A percentile compares a stretch with the other conserved stretches of the same genome.
These are phyloP conservation scores for Stylophora pistillata DNA, from an alignment of 64 coral and sea anemone genomes.

Conservation along the genomic window DNA sequence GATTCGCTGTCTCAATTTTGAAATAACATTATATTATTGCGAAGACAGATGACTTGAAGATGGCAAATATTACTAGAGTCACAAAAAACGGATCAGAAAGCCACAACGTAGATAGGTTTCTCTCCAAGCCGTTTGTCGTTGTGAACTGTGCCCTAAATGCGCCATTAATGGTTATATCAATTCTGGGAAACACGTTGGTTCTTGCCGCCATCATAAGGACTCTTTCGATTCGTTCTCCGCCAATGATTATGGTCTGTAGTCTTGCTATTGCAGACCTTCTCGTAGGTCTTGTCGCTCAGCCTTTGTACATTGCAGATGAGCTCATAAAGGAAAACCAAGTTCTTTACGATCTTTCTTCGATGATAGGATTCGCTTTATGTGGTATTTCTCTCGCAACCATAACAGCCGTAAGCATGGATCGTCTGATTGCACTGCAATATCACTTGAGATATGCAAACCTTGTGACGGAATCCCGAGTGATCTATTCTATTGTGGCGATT, in stretches of 20 bases:
- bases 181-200: not conserved
- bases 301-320: not conserved
- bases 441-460: slow-evolving; percentile 19
- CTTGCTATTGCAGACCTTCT: slow-evolving; percentile 15
- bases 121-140: not conserved
- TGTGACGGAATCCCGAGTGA: not conserved
- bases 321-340: not conserved
- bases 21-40: too few relatives aligned
- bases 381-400: not conserved
- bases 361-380: not conserved
- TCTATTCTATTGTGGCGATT: not conserved
- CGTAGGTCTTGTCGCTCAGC: not conserved
- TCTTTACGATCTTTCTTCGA: not conserved
- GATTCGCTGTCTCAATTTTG: too few relatives aligned
- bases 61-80: too few relatives aligned
- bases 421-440: not conserved
- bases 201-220: slow-evolving; percentile 9
- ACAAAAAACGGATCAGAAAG: too few relatives aligned
- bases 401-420: not conserved
- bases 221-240: not conserved
- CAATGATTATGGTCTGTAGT: not conserved
- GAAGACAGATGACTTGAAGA: too few relatives aligned
- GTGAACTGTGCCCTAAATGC: not conserved
- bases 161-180: not conserved
- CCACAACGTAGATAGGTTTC: not conserved